Conservation (phyloP, 2,797 vertebrate genomes). For the Enteromius viviparus region DNA sequence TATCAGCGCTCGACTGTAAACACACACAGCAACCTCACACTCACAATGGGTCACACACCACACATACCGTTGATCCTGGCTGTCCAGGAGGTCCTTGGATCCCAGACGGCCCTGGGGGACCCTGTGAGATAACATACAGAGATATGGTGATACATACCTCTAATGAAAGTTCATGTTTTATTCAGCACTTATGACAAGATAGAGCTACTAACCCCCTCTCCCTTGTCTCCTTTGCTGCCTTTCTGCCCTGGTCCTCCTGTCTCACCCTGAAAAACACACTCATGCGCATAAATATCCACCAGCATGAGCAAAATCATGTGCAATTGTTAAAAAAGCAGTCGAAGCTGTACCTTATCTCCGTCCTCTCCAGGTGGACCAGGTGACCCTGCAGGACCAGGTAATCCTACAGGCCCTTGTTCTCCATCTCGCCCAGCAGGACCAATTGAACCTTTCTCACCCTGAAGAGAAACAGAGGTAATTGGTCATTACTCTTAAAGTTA, state of each 20-base stretch:
- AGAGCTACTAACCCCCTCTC: slow-evolving; percentile 83
- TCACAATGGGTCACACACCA: not conserved
- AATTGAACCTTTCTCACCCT: slow-evolving; percentile 87
- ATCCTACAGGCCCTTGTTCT: slow-evolving; percentile 79
- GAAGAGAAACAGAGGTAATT: slow-evolving; percentile 43
- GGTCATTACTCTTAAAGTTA: slow-evolving; percentile 45
- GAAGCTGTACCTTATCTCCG: slow-evolving; percentile 86
- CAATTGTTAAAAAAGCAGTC: not conserved
- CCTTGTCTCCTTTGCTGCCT: slow-evolving; percentile 92
- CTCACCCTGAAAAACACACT: slow-evolving; percentile 81
- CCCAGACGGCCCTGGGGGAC: slow-evolving; percentile 85
- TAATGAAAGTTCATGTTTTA: not conserved
- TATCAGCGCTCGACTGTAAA: slow-evolving; percentile 16
- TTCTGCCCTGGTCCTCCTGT: slow-evolving; percentile 88
- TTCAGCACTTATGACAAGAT: slow-evolving; percentile 9
- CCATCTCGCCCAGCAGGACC: slow-evolving; percentile 87
- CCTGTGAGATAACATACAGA: slow-evolving; percentile 73
- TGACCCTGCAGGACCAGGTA: slow-evolving; percentile 81
- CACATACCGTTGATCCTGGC: slow-evolving; percentile 81
- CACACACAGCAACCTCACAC: not conserved
- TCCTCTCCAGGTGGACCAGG: slow-evolving; percentile 86
- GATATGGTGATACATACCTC: not conserved
- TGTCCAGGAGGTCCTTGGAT: slow-evolving; percentile 86
- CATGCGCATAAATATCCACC: slow-evolving; percentile 7
- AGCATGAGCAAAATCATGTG: not conserved